Base-by-base conservation (phyloP, 2,113 vertebrate species). In the Ranitomeya imitator region DNA sequence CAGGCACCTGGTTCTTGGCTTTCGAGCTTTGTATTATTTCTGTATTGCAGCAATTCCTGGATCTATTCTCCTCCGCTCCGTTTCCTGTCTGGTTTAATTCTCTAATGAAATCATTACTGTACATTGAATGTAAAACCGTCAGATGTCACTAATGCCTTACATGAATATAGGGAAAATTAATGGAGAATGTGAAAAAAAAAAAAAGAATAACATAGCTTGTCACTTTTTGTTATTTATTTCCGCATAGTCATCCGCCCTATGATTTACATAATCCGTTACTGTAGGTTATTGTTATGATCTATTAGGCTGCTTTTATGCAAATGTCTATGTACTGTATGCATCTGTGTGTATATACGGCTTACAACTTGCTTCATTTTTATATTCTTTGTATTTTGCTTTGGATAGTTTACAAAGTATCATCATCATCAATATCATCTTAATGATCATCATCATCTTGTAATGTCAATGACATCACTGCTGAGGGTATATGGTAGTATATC, bases 81-180 rank as follows among this genome's bases (percentile, higher is more conserved):
- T 89, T 89, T 79, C 59, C 82, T 85, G 82, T 69, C 51, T 85
- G 71, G 85, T 85, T 85, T 85, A 79, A 85, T 7, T 85, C 74
- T 83, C 73, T 89, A 89, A 85, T 89, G 45, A 87, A 90, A 91
- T 91, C 59, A 87, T 87, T 90, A 89, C 91, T 90, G 88, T 69
- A 59, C 19, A 71, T 89, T 88, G 91, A 93, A 92, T 93, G 92
- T 90, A 92, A 81, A 91, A 79, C 90, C 87, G 45, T 65, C 71
- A 69, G 88, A 90, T 69, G 78, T 92, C 91, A 90, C 91, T 91
- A 90, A 93, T 91, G 89, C 92, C 92, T 94, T 92, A 90, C 18
- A 85, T 88, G 2, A 51, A 87, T 77, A 45, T 69, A 16, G 82
- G 79, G 45, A 57, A 60, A 65, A 23, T 61, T 31, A 14, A 45